A percentile compares a stretch with the other conserved stretches of the same genome.
Conservation (phyloP, 2,797 vertebrate species). For the Xenentodon cancila region DNA sequence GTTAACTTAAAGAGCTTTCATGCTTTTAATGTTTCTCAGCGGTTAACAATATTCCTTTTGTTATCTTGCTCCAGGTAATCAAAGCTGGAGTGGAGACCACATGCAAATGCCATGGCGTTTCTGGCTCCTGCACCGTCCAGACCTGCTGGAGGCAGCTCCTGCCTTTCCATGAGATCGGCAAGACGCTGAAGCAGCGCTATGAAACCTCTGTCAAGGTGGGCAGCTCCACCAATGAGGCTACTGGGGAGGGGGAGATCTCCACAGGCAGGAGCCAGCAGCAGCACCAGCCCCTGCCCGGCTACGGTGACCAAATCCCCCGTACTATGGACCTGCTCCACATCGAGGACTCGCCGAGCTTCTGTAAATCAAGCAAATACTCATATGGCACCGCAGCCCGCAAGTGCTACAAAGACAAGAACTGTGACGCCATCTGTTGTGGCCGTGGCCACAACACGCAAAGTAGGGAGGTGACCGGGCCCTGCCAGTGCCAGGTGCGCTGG, state of each 20-base stretch:
- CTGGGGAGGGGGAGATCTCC: slow-evolving; percentile 92
- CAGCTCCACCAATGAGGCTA: slow-evolving; percentile 96
- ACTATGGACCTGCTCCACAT: slow-evolving; percentile 96
- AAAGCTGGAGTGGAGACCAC: slow-evolving; percentile 97
- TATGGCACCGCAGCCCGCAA: slow-evolving; percentile 92
- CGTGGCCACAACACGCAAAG: slow-evolving; percentile 98
- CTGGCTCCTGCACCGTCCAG: slow-evolving; percentile 95
- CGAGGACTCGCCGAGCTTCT: slow-evolving; percentile 99
- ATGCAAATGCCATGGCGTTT: slow-evolving; percentile 97
- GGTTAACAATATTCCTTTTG: slow-evolving; percentile 41
- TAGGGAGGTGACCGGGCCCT: slow-evolving; percentile 93
- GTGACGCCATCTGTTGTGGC: slow-evolving; percentile 97
- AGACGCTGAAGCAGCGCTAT: slow-evolving; percentile 95
- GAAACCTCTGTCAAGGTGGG: slow-evolving; percentile 94
- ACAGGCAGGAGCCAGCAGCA: slow-evolving; percentile 82
- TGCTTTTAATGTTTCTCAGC: slow-evolving; percentile 33
- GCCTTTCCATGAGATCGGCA: slow-evolving; percentile 97
- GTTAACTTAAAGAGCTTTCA: slow-evolving; percentile 36
- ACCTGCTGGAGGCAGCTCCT: slow-evolving; percentile 98
- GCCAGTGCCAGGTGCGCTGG: slow-evolving; percentile 99
- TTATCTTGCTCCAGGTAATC: slow-evolving; percentile 86
- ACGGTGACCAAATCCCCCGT: slow-evolving; percentile 91
- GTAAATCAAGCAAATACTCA: slow-evolving; percentile 92
- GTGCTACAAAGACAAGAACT: slow-evolving; percentile 99
- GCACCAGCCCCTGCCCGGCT: slow-evolving; percentile 65